A percentile compares a stretch with the other conserved stretches of the same genome.
These are phyloP conservation scores for Hipposideros armiger DNA, from an alignment of 2,113 vertebrate genomes.

Conservation along the genomic window DNA sequence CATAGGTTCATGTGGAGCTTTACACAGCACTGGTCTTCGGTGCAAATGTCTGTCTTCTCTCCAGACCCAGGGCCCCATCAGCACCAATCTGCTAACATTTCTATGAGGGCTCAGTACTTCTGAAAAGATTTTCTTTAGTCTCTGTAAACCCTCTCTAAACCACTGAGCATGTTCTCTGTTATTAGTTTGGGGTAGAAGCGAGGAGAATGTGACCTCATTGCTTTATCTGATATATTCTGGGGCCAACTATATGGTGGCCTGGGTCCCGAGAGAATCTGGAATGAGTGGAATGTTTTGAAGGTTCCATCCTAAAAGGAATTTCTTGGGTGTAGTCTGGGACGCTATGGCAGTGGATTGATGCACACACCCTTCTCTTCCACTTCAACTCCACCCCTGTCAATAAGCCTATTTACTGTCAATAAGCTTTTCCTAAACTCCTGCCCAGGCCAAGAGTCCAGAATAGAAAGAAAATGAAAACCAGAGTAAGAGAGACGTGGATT, in stretches of 20 bases:
- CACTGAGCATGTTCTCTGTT: neutral
- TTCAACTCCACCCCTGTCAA: neutral
- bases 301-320: neutral
- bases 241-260: neutral
- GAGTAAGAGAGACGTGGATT: neutral
- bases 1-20: neutral
- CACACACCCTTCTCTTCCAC: neutral
- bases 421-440: neutral
- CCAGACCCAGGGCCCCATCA: neutral
- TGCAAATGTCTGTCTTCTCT: neutral
- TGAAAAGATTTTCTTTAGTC: neutral
- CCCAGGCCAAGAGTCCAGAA: neutral
- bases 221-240: neutral
- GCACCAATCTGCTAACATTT: neutral
- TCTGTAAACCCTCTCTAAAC: neutral
- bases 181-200: neutral
- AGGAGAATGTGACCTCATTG: neutral
- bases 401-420: neutral
- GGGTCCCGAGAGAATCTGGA: neutral
- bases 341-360: neutral
- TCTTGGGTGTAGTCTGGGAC: neutral
- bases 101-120: neutral
- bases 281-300: neutral
- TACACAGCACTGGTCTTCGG: fast-evolving
- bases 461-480: neutral